phyloP scores from a whole-genome alignment of 2,797 vertebrate species.

The Rhinoraja longicauda region DNA sequence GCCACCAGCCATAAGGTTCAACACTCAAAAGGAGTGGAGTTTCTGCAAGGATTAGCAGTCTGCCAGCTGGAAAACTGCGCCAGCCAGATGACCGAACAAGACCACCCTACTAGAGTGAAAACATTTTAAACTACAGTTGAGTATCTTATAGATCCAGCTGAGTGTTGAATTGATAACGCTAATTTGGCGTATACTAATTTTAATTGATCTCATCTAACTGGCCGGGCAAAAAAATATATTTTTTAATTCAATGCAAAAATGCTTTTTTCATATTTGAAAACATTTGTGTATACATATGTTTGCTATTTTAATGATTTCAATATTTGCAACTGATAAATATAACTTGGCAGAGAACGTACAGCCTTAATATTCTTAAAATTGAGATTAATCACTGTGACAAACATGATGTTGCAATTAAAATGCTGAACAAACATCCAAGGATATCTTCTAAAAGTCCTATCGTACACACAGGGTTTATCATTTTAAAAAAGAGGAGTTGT shows the following conservation, averaged over 20 bases:
- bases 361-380: slow-evolving; percentile 5
- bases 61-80: no score
- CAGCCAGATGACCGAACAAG: neutral
- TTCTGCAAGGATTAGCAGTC: neutral
- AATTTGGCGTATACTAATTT: neutral
- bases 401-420: slow-evolving; percentile 20
- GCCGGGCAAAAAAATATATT: neutral
- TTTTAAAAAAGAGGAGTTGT: neutral
- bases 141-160: neutral
- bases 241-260: neutral
- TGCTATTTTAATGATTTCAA: neutral
- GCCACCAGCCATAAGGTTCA: neutral
- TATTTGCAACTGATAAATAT: neutral
- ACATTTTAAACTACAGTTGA: neutral
- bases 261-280: neutral
- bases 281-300: neutral
- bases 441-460: neutral
- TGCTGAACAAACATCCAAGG: slow-evolving; percentile 6
- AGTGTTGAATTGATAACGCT: neutral
- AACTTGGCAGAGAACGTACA: neutral
- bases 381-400: neutral
- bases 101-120: neutral
- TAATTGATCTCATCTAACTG: neutral
- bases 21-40: neutral
- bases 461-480: neutral